Conservation (phyloP, 2,888 invertebrate species). For the Ceriagrion tenellum region DNA sequence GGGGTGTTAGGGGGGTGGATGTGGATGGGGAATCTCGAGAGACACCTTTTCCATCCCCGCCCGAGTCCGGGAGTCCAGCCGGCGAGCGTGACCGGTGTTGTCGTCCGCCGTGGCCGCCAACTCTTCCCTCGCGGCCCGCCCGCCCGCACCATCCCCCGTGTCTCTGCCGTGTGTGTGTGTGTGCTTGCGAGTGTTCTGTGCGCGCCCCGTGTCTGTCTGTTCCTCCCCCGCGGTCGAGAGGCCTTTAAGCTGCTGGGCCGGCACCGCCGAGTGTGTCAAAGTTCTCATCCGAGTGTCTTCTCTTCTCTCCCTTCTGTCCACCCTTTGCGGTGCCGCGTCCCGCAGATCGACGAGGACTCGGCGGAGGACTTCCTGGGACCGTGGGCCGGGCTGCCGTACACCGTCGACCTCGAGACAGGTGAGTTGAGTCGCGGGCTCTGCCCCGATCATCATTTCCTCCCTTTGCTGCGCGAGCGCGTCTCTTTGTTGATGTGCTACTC, state of each 20-base stretch:
- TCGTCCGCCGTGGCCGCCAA: not conserved
- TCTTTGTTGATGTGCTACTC: too few relatives aligned
- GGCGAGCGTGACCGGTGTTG: conserved; percentile 25
- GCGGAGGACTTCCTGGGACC: conserved; percentile 80
- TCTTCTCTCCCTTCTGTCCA: not conserved
- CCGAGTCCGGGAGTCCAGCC: not conserved
- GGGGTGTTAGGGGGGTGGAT: not conserved
- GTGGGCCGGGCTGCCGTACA: conserved; percentile 91
- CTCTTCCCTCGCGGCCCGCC: not conserved
- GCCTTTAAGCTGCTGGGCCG: not conserved
- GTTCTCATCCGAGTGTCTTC: not conserved
- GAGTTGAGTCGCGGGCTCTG: conserved; percentile 76
- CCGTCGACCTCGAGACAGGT: conserved; percentile 94
- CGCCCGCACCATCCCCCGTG: too few relatives aligned
- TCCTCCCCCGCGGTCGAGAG: not conserved
- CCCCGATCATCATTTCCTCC: too few relatives aligned
- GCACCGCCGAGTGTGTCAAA: not conserved
- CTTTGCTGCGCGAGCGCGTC: too few relatives aligned
- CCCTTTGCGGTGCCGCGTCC: not conserved
- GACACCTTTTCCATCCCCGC: not conserved
- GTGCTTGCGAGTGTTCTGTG: not conserved
- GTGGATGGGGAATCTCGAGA: not conserved
- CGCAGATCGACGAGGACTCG: conserved; percentile 76
- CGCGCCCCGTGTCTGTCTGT: not conserved
- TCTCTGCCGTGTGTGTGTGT: too few relatives aligned